Evolutionary conservation across 2,113 vertebrate species (phyloP).

Genomic region (Caloenas nicobarica): DNA sequence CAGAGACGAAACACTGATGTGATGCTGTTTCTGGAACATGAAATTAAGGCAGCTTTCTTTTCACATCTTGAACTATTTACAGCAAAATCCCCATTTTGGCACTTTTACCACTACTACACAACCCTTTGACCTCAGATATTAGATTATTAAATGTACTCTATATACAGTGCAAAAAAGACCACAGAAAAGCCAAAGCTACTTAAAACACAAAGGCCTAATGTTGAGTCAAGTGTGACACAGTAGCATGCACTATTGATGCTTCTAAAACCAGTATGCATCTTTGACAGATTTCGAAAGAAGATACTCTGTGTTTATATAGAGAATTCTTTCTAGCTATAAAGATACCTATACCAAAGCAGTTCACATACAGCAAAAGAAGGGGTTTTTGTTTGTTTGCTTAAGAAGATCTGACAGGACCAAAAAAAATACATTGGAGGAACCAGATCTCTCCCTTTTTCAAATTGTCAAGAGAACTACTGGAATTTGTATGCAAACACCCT

Average conservation of each 20-base stretch:
- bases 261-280: not conserved
- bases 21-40: not conserved
- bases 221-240: not conserved
- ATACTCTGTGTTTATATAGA: not conserved
- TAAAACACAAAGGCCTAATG: not conserved
- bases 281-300: not conserved
- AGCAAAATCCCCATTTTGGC: not conserved
- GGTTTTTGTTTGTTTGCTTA: not conserved
- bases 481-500: not conserved
- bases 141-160: not conserved
- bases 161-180: not conserved
- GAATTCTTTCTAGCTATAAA: not conserved
- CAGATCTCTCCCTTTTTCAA: not conserved
- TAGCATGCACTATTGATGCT: not conserved
- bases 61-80: not conserved
- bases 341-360: not conserved
- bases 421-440: not conserved
- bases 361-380: not conserved
- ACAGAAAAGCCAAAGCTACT: not conserved
- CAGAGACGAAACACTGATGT: not conserved
- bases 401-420: not conserved
- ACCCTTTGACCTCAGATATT: not conserved
- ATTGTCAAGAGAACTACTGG: not conserved
- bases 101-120: not conserved
- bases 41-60: not conserved